Base-by-base conservation (phyloP, 2,888 invertebrate species). In the Strigamia transsilvanica region DNA sequence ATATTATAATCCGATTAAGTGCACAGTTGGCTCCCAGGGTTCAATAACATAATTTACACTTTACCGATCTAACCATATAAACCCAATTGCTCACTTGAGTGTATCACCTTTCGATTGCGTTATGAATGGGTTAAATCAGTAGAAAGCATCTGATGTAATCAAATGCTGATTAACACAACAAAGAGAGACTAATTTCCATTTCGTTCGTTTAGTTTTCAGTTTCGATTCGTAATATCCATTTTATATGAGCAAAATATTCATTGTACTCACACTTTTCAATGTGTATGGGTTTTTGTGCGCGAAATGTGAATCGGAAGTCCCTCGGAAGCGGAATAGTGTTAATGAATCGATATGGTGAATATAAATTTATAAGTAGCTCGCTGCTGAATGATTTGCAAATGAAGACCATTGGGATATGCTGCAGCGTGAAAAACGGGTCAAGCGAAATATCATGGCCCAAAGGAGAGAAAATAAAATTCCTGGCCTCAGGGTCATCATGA, bases 401-500 rank as follows among this genome's bases (percentile, higher is more conserved):
- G 56, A 56, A 56, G 56, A 18, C 18, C 9, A 56, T 56, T 18
- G 21, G 9, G 21, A 56, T 56, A 56, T 18, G n/a, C 56, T n/a
- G 18, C 18, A 73, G 27, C 73, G 73, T 73, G 73, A 73, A 73
- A 73, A 73, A 21, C 73, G 73, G 73, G 73, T 73, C 73, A 73
- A 32, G 73, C 73, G 73, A 73, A 73, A 73, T 27, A 73, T 73
- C 27, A 73, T 73, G 73, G 73, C 23, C 73, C 32, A 32, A 23
- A 27, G 73, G 73, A 73, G 73, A 32, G n/a, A 32, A 73, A 32
- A 73, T 27, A n/a, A 73, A 10, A n/a, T 46, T 12, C 9, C 56
- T 73, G 73, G 32, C 73, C 73, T 32, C 32, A 73, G 73, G 73
- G 73, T 73, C 73, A 73, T 2, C 13, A 27, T 73, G 73, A 73